Evolutionary conservation across 2,888 invertebrate species (phyloP).

Genomic region (Xestia xanthographa): DNA sequence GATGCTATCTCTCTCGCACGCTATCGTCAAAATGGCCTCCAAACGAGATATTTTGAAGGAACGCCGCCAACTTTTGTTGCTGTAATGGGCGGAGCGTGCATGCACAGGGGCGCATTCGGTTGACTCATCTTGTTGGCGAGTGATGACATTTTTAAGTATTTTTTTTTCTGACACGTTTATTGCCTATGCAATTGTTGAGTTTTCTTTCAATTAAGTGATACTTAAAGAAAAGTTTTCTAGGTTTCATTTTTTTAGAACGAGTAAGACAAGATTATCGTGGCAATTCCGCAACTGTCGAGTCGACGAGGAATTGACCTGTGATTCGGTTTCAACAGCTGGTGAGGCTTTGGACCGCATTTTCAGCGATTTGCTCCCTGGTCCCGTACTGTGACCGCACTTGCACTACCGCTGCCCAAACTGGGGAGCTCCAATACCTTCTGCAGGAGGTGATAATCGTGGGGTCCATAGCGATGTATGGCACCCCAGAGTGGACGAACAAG

Average conservation of each 20-base stretch:
- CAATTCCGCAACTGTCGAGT: neutral
- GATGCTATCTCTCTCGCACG: constrained; percentile 83
- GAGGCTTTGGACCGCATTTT: neutral
- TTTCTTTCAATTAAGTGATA: neutral
- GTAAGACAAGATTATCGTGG: neutral
- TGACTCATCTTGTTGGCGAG: constrained; percentile 16
- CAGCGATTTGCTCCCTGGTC: neutral
- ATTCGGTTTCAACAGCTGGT: neutral
- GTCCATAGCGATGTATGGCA: neutral
- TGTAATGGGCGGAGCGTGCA: constrained; percentile 90
- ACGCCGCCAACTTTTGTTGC: constrained; percentile 90
- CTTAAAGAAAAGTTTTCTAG: neutral
- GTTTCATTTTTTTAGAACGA: neutral
- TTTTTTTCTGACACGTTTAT: neutral
- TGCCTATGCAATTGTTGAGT: neutral
- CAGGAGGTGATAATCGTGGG: too few relatives aligned
- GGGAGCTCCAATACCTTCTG: neutral
- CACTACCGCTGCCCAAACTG: neutral
- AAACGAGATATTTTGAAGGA: constrained; percentile 91
- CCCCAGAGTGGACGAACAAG: neutral
- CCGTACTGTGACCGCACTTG: neutral
- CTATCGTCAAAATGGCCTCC: constrained; percentile 90
- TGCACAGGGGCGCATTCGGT: constrained; percentile 82
- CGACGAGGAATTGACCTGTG: neutral
- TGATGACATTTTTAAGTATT: constrained; percentile 9